A percentile compares a stretch with the other conserved stretches of the same genome.
phyloP scores from a whole-genome alignment of 2,888 invertebrate species.

The Diogma glabrata region DNA sequence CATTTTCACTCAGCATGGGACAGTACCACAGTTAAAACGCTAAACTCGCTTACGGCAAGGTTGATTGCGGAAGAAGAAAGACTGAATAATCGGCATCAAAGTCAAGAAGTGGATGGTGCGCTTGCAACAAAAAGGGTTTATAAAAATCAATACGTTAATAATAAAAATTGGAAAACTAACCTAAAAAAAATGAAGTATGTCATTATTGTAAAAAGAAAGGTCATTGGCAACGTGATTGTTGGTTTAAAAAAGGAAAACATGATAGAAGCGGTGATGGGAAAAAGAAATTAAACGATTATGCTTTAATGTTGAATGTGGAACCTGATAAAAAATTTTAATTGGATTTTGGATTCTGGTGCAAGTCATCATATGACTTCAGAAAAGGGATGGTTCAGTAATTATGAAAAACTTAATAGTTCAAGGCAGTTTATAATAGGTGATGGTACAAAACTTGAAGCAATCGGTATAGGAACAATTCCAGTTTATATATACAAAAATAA shows the following conservation, averaged over 20 bases:
- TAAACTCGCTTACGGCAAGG: too few species aligned
- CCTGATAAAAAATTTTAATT: not conserved
- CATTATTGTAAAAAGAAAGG: not conserved
- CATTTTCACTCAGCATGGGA: not conserved
- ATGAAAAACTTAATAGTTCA: not conserved
- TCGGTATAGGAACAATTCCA: not conserved
- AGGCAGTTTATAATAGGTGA: too few species aligned
- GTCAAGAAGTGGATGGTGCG: too few species aligned
- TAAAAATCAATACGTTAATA: too few species aligned
- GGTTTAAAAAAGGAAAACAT: not conserved
- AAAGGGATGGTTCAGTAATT: constrained; percentile 11
- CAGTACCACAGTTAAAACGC: not conserved
- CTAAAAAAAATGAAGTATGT: not conserved
- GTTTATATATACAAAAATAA: not conserved
- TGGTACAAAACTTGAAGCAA: too few species aligned
- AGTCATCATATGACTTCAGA: not conserved
- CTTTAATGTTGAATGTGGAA: too few species aligned
- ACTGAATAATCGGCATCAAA: not conserved
- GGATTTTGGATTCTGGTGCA: not conserved
- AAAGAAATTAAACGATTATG: too few species aligned
- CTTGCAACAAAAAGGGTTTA: too few species aligned
- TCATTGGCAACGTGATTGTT: not conserved
- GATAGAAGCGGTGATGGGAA: too few species aligned
- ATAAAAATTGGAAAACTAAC: not conserved
- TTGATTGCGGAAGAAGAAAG: not conserved